phyloP scores from a whole-genome alignment of 2,113 vertebrate species.

The Indicator maculatus region DNA sequence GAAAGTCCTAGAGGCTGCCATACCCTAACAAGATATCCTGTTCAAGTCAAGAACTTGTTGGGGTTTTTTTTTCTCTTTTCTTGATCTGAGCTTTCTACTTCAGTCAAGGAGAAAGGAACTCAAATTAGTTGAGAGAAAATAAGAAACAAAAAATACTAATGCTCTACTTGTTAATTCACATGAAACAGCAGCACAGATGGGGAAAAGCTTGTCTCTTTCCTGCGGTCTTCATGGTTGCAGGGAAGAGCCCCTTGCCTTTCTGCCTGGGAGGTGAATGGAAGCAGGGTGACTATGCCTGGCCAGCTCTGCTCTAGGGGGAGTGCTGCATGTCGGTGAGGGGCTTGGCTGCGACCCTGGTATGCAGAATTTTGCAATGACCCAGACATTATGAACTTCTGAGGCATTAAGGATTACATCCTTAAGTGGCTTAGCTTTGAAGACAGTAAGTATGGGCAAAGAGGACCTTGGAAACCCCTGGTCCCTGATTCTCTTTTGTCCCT shows the following conservation, averaged over 20 bases:
- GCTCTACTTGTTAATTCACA: not conserved
- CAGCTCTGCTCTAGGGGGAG: accelerated
- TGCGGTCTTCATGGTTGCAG: not conserved
- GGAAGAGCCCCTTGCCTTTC: not conserved
- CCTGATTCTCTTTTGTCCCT: slow-evolving; percentile 1
- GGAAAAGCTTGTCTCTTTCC: not conserved
- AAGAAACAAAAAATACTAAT: not conserved
- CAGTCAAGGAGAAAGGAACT: not conserved
- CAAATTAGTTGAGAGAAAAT: not conserved
- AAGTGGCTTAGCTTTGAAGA: slow-evolving; percentile 37
- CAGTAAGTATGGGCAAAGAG: not conserved
- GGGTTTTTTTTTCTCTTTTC: not conserved
- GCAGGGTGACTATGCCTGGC: accelerated
- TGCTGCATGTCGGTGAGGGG: accelerated
- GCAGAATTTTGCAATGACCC: not conserved
- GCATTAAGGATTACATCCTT: slow-evolving; percentile 48
- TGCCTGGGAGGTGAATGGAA: not conserved
- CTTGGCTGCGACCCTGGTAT: not conserved
- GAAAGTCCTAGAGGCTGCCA: not conserved
- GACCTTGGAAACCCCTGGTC: not conserved
- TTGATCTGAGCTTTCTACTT: not conserved
- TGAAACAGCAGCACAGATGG: not conserved
- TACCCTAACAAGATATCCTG: not conserved
- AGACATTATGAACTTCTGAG: slow-evolving; percentile 21
- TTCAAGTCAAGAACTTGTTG: not conserved